These are phyloP conservation scores for Seriola quinqueradiata DNA, from an alignment of 2,113 vertebrate species.

Conservation along the genomic window DNA sequence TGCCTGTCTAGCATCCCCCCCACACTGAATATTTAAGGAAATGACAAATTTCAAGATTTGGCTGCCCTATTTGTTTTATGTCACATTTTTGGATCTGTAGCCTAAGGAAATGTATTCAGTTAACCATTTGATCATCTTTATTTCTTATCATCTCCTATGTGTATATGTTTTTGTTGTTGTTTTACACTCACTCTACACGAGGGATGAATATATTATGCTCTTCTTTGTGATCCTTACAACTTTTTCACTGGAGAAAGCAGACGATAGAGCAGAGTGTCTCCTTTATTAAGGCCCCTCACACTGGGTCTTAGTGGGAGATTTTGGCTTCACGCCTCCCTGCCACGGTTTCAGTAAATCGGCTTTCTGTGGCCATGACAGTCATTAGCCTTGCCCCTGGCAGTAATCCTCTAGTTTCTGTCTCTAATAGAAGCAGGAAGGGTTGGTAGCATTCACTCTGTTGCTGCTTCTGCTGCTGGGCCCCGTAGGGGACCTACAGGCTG, in stretches of 20 bases:
- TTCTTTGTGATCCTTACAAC: conserved; percentile 52
- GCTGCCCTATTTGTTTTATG: conserved; percentile 5
- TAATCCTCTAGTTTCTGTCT: conserved; percentile 82
- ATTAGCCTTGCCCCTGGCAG: conserved; percentile 81
- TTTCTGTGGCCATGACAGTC: conserved; percentile 83
- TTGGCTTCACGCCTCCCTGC: conserved; percentile 80
- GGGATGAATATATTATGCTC: conserved; percentile 17
- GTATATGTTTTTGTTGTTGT: not conserved
- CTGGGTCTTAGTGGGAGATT: conserved; percentile 80
- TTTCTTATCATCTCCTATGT: not conserved
- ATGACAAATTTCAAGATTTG: conserved; percentile 1
- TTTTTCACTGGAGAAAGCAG: conserved; percentile 50
- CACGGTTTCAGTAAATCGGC: conserved; percentile 81
- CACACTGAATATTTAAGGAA: conserved; percentile 5
- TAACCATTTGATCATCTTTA: not conserved
- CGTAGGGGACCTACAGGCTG: conserved; percentile 44
- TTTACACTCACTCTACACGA: conserved; percentile 1
- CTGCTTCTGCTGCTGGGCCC: conserved; percentile 54
- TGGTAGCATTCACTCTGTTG: conserved; percentile 62
- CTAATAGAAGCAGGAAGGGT: conserved; percentile 77
- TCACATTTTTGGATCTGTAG: conserved; percentile 9
- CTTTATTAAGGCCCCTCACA: conserved; percentile 78
- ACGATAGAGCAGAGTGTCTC: conserved; percentile 57
- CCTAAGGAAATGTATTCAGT: not conserved
- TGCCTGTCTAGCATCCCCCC: not conserved